Evolutionary conservation across 2,888 invertebrate genomes (phyloP), one percentile per base, ranked within the genome.

Genomic region (Drosophila ochracea): DNA sequence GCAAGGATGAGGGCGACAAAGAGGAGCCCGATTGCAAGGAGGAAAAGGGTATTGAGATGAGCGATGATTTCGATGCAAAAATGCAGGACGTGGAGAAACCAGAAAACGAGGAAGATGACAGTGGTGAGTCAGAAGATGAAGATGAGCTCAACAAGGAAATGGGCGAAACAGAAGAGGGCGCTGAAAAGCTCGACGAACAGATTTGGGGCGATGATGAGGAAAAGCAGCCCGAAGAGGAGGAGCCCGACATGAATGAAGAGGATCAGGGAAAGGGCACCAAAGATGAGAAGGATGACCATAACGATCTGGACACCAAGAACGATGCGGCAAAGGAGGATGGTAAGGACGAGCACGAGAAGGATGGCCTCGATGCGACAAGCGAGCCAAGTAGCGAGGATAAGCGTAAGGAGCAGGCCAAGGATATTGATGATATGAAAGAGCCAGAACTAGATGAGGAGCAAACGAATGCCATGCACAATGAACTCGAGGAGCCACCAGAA

Each of bases 1-100:
- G 92, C 1, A 91, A 93, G 33, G 90, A 92, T 37, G 95, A 97
- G 77, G 89, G 86, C 4, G 95, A 97, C 88, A 96, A 97, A 75
- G 95, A 96, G 35, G 82, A 97, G 61, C 95, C 95, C 84, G 96
- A 97, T 90, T 96, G 96, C 84, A 96, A 97, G 88, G 98, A 98
- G 91, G 97, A 98, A 75, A 96, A 97, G 59, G 98, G 98, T 25
- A 96, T 99, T 64, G 98, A 99, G 88, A 98, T 99, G 98, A 97
- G 97, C 25, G 98, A 99, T 81, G 98, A 99, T 92, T 98, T 99
- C 91, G 98, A 98, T 68, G 97, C 93, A 47, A 91, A 91, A 80
- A 89, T 92, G 89, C 92, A 94, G 78, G 96, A 98, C 90, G 93
- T 97, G 21, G 96, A 97, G 4, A 95, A 96, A 75, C 95, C 92